Conservation (phyloP, 2,113 vertebrate genomes). For the Mesocricetus auratus region DNA sequence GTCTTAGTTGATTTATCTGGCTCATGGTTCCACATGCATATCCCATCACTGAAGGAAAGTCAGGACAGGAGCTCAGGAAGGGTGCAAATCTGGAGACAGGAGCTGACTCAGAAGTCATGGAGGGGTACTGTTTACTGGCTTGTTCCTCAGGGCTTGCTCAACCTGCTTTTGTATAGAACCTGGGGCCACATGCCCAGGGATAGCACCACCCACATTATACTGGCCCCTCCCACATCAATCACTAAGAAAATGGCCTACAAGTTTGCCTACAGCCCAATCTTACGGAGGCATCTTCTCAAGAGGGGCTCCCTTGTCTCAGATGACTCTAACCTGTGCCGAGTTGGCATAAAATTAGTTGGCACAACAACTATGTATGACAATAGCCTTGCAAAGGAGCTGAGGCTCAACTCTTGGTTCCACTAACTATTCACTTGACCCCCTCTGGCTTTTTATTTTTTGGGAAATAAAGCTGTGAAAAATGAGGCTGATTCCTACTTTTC, state of each 20-base stretch:
- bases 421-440: neutral
- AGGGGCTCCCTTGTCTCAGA: neutral
- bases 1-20: neutral
- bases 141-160: neutral
- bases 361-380: neutral
- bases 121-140: neutral
- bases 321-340: neutral
- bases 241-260: neutral
- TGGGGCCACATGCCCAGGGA: neutral
- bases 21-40: neutral
- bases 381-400: conserved; percentile 10
- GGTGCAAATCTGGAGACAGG: neutral
- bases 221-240: neutral
- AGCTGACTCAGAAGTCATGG: neutral
- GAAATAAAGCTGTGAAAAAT: neutral
- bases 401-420: neutral
- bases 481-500: neutral
- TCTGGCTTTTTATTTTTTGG: neutral
- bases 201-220: neutral
- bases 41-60: neutral
- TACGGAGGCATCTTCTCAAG: neutral
- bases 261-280: neutral
- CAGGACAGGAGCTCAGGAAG: neutral
- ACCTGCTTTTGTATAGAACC: neutral
- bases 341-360: neutral